A percentile compares a stretch with the other conserved stretches of the same genome.
Evolutionary conservation across 2,113 vertebrate genomes (phyloP).

Genomic region (Sinocyclocheilus anophthalmus): DNA sequence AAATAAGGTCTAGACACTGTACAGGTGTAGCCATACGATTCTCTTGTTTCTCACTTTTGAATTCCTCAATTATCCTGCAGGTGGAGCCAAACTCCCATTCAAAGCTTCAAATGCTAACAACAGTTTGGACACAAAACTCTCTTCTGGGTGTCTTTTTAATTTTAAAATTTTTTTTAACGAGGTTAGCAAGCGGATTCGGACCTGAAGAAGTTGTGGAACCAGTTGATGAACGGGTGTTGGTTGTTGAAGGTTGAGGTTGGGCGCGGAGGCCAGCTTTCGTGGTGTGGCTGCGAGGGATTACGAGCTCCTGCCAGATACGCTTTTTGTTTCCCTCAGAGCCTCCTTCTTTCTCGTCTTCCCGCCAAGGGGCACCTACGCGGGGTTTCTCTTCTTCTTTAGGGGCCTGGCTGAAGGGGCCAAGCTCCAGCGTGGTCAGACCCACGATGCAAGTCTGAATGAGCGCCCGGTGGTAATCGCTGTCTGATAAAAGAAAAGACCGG

Average conservation of each 20-base stretch:
- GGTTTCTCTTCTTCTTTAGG: no score
- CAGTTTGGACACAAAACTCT: no score
- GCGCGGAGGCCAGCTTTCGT: constrained; percentile 91
- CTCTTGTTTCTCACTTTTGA: not conserved
- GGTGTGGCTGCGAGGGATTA: constrained; percentile 98
- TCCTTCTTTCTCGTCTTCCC: no score
- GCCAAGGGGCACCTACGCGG: constrained; percentile 89
- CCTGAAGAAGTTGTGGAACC: constrained; percentile 99
- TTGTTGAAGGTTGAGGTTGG: constrained; percentile 96
- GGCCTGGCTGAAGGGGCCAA: constrained; percentile 85
- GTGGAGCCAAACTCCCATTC: constrained; percentile 20
- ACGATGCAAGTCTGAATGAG: constrained; percentile 88
- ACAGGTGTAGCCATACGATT: not conserved
- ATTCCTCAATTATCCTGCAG: not conserved
- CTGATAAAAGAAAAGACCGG: no score
- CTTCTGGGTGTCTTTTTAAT: not conserved
- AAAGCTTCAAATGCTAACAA: not conserved
- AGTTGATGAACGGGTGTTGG: constrained; percentile 99
- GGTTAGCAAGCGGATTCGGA: constrained; percentile 56
- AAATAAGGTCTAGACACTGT: no score
- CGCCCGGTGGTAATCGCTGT: constrained; percentile 89
- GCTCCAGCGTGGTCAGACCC: constrained; percentile 79
- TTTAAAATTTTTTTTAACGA: no score
- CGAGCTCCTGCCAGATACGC: constrained; percentile 94
- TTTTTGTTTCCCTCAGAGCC: constrained; percentile 86